Evolutionary conservation across 64 coral and sea anemone genomes (phyloP), one percentile per base, ranked within the genome.

Genomic region (Orbicella faveolata): DNA sequence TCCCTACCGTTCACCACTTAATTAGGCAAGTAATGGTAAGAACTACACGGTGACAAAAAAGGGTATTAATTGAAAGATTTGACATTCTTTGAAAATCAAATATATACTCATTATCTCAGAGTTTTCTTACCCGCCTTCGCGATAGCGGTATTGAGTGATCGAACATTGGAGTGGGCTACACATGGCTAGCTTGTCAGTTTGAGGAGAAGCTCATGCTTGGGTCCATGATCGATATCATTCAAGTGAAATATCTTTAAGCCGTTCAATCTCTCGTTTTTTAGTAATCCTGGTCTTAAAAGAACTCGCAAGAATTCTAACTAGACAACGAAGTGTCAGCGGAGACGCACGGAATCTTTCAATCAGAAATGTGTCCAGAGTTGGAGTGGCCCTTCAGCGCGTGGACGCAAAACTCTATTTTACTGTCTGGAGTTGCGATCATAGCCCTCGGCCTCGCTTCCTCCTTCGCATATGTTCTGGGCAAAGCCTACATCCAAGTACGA

Each of bases 291-390:
- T 85, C n/a, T 65, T 81, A 7, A 21, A 73, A 2, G 14, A 72
- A 72, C 34, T 73, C 41, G 51, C 3, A 2, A 14, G 23, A 26
- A 13, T 72, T 33, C 14, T 73, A 37, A 68, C 34, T 21, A 69
- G 21, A 37, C 63, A 84, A 84, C 19, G 65, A 72, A 52, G 11
- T 73, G 64, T 52, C 37, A 68, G 65, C 65, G 51, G 82, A 72
- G 63, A 30, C 82, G 36, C 82, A 85, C 66, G 82, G 39, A 85
- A 85, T 83, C 80, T 66, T 12, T 83, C 36, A 1, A 83, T 83
- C 80, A 83, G 33, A 64, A 68, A 67, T 85, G 82, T 85, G 67
- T 52, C 37, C 15, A 30, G 64, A 16, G 7, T 52, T 85, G 18
- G 82, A 85, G 61, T 85, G 82, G 82, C 34, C 48, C 82, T 52